Evolutionary conservation across 2,888 invertebrate genomes (phyloP), one percentile per base, ranked within the genome.

Genomic region (Eristalis intricaria): DNA sequence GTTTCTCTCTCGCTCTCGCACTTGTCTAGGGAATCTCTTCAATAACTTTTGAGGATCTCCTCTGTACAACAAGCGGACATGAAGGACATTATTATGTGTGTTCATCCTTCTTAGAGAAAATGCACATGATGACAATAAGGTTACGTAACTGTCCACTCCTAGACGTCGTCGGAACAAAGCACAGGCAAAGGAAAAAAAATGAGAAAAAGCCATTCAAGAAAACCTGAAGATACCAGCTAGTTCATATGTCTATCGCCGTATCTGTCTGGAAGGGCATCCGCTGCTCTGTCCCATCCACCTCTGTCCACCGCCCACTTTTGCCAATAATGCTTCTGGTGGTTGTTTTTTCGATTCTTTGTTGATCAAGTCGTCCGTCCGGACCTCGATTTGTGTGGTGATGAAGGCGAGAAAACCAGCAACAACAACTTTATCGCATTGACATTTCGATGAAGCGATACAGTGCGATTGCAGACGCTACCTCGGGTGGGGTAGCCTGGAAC

Each of bases 41-140:
- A 78, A 77, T 69, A 84, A 76, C 56, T 76, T 84, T 84, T 81
- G 69, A 68, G 56, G 58, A 71, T 77, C 61, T 65, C 11, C 40
- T 50, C 68, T 63, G 68, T 64, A 43, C 40, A 35, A 43, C 32
- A 35, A 63, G 43, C 66, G 60, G 64, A 65, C 65, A 74, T 74
- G 79, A 65, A 23, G 70, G 65, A 71, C 80, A 76, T 73, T 76
- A 73, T 76, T 76, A 75, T 70, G 76, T 85, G 50, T 73, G 73
- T 64, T 76, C 76, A 58, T 68, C 68, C 76, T 81, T 66, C 68
- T 76, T 71, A 75, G 66, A 71, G 61, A 63, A 80, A 80, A 76
- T 84, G 70, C 75, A 84, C 80, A 84, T 73, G 71, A 64, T 75
- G 76, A 84, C 84, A 81, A 84, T 64, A 68, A 68, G 43, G 40